Base-by-base conservation (phyloP, 2,888 invertebrate genomes). In the Kryphioiulus occultus region DNA sequence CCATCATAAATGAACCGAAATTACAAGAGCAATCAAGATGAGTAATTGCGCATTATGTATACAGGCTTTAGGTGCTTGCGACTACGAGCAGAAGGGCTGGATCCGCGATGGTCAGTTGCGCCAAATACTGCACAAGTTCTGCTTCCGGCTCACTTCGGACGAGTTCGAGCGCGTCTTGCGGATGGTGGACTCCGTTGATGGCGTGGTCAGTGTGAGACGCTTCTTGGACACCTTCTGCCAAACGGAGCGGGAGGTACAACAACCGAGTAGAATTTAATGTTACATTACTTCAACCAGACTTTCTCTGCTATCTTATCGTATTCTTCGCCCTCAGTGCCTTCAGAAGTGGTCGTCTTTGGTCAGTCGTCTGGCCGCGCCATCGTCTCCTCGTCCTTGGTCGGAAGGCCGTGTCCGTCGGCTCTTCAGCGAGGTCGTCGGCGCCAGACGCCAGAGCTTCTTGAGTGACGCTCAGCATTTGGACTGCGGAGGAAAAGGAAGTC, bases 201-300 rank as follows among this genome's bases (percentile, higher is more conserved):
- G 59, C 4, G 42, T 78, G n/a, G 78, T 87, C 35, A 82, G 78
- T 22, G 30, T 87, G 19, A 26, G 87, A n/a, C 42, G 42, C n/a
- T 87, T 87, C 42, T 19, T 78, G 22, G 35, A 87, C 32, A 87
- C 78, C 5, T 87, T 87, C 59, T 26, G 59, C n/a, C n/a, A 87
- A 82, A 78, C 78, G 17, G 87, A 87, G 82, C 68, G 42, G 82
- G 87, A 87, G 42, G 87, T 87, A 30, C 82, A 22, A 17, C 0
- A 35, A 35, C 7, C 3, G 35, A 35, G 35, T 35, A 4, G 35
- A 35, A 35, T 35, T 35, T 2, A 35, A 35, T 7, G 35, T 35
- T 2, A 35, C 7, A 7, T 2, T 35, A 35, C 7, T 7, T 2
- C 35, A 35, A 4, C 35, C 7, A 35, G n/a, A 35, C 35, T 35